Evolutionary conservation across 2,888 invertebrate species (phyloP).

Genomic region (Caenorhabditis doughertyi): DNA sequence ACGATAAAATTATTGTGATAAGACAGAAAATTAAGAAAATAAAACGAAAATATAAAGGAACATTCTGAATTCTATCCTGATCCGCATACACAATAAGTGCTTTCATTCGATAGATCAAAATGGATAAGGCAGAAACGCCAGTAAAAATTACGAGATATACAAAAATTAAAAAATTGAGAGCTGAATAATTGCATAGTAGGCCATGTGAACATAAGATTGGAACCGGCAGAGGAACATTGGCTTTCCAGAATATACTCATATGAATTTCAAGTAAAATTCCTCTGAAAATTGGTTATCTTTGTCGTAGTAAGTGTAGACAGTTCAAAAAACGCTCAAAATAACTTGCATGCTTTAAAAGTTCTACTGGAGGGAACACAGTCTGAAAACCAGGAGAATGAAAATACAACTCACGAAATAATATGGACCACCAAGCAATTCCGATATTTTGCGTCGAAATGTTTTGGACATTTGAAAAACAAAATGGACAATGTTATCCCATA

Average conservation of each 20-base stretch:
- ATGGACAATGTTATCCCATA: too few relatives aligned
- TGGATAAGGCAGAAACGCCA: neutral
- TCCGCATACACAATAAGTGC: neutral
- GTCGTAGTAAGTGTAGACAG: too few relatives aligned
- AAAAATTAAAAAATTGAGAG: neutral
- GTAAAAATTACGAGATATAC: neutral
- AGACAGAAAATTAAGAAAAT: too few relatives aligned
- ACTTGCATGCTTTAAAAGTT: too few relatives aligned
- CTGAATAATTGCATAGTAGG: neutral
- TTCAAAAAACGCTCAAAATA: too few relatives aligned
- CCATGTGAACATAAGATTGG: neutral
- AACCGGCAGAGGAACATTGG: neutral
- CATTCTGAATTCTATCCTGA: neutral
- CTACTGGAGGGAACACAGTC: too few relatives aligned
- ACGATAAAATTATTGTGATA: too few relatives aligned
- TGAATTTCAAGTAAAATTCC: conserved; percentile 6
- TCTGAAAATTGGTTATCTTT: conserved; percentile 2
- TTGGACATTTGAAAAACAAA: too few relatives aligned
- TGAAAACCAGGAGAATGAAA: too few relatives aligned
- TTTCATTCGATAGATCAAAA: conserved; percentile 7
- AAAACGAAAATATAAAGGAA: neutral
- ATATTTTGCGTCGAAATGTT: too few relatives aligned
- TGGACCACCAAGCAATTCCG: too few relatives aligned
- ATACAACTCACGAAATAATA: too few relatives aligned
- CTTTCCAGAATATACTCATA: neutral